Evolutionary conservation across 2,888 invertebrate genomes (phyloP), one percentile per base, ranked within the genome.

Genomic region (Agrotis clavis): DNA sequence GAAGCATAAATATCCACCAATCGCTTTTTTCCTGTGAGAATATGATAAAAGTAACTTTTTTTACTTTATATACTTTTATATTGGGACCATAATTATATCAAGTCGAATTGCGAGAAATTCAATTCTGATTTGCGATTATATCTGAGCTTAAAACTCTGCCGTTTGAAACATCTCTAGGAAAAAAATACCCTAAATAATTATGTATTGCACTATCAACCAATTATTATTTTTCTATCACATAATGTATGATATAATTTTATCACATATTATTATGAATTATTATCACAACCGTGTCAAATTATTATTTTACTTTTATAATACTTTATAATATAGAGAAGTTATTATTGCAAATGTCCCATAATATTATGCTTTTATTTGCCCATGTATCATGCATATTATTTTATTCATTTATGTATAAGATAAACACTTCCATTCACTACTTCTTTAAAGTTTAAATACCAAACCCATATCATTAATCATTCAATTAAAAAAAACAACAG

Each of bases 391-490:
- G 19, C 81, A 71, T 72, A 65, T 82, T 73, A 69, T 77, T 64
- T 85, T 75, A 68, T 68, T 19, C 80, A 83, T 81, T 60, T 82
- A 85, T 73, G 16, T 77, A 66, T 50, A 77, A 81, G 71, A 57
- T 19, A 69, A 16, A 79, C 54, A 75, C 81, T 54, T 21, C 4
- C 19, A 47, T n/a, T 47, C 18, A 47, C 13, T 48, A 57, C 35
- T 57, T 30, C 9, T 11, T 41, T 11, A 41, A 41, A 35, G 6
- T 25, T 25, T 25, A 25, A 25, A 25, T 35, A 30, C 2, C 0
- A 30, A 30, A 30, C 30, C 7, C 35, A 35, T 35, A 1, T 30
- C 1, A 4, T 30, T 5, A 30, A 30, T 30, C 30, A 30, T 30
- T 30, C 30, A 30, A 30, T 30, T 30, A 6, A 30, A 30, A 30